Evolutionary conservation across 2,888 invertebrate species (phyloP), one percentile per base, ranked within the genome.

Genomic region (Drosophila sordidula): DNA sequence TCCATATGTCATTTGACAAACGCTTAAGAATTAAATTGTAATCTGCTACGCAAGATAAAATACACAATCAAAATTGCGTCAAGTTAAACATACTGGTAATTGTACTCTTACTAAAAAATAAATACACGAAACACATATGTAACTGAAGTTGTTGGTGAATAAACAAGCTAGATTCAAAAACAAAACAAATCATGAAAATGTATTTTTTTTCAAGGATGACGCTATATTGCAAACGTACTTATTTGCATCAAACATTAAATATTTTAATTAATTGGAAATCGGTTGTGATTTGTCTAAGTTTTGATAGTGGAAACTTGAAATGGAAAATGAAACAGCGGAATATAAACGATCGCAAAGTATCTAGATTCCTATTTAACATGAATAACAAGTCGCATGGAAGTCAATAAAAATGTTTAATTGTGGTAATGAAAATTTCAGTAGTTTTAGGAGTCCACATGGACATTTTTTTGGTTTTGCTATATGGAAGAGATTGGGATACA

Each of bases 131-230:
- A 74, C 52, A 78, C 67, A 76, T 80, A 87, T 84, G 88, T 87
- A 87, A 85, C 82, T 87, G 80, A 84, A 84, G 84, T 84, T 84
- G 84, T 84, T 84, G 84, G 88, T 84, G 84, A 84, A 84, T 84
- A 84, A 84, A 87, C 69, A 87, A 87, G 82, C 88, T 87, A 85
- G 62, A 73, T 66, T 72, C 56, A 47, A 76, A 70, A 56, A 63
- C 70, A 69, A 77, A 63, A 42, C 39, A 50, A 16, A 0, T 9
- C 6, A 14, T 26, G 2, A 22, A 22, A 18, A 11, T 41, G 34
- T 12, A 12, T 34, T 34, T 12, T 11, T 6, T 8, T 29, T 34
- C 3, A 4, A 32, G 3, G 11, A 32, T 11, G 11, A 11, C 3
- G 4, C 11, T 32, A 11, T 0, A 11, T 32, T 32, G 11, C 32